phyloP scores from a whole-genome alignment of 2,888 invertebrate genomes.

The Apeira syringaria region DNA sequence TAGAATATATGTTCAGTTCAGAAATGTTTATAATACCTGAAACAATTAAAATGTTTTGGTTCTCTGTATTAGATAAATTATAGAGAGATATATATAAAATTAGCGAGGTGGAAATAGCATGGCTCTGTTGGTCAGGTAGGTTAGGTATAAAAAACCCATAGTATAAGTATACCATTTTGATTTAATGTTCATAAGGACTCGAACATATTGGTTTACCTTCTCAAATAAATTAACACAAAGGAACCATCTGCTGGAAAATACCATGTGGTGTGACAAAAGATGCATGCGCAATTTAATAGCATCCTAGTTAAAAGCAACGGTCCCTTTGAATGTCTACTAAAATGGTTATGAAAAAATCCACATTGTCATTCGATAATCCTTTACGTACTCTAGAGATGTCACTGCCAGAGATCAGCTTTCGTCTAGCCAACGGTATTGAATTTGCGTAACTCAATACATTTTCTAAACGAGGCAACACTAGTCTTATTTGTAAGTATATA shows the following conservation, averaged over 20 bases:
- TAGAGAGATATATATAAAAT: too few species aligned
- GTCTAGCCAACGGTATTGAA: slow-evolving; percentile 73
- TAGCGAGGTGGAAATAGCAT: too few species aligned
- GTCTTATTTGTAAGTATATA: slow-evolving; percentile 45
- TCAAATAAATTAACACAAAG: slow-evolving; percentile 59
- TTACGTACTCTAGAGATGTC: slow-evolving; percentile 79
- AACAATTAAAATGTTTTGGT: too few species aligned
- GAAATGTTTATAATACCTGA: too few species aligned
- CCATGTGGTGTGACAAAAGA: slow-evolving; percentile 78
- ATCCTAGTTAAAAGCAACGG: slow-evolving; percentile 71
- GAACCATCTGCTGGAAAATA: slow-evolving; percentile 77
- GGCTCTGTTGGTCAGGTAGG: too few species aligned
- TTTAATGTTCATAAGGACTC: too few species aligned
- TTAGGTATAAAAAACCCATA: too few species aligned
- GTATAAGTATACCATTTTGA: too few species aligned
- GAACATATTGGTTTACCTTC: slow-evolving; percentile 50
- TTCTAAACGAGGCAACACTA: slow-evolving; percentile 35
- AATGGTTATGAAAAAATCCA: slow-evolving; percentile 66
- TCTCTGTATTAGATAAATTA: too few species aligned
- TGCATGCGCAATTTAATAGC: slow-evolving; percentile 81
- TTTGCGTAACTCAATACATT: slow-evolving; percentile 81
- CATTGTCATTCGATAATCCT: slow-evolving; percentile 83
- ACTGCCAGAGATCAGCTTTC: slow-evolving; percentile 80
- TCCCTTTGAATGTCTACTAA: slow-evolving; percentile 65
- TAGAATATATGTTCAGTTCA: too few species aligned